Base-by-base conservation (phyloP, 2,888 invertebrate species). In the Euclidia mi region DNA sequence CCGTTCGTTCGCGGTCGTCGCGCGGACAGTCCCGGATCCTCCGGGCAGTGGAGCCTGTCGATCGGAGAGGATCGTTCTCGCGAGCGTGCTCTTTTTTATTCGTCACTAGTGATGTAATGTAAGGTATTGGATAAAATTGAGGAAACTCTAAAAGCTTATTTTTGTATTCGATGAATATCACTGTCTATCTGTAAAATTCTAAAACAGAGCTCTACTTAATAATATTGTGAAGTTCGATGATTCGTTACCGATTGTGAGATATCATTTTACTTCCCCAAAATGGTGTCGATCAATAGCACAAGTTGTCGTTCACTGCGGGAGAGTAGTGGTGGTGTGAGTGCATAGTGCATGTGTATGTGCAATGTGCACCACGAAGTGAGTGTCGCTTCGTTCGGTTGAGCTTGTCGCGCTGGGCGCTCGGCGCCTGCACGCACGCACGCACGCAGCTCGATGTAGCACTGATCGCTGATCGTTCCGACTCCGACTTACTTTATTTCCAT, bases 131-230 rank as follows among this genome's bases (percentile, higher is more conserved):
- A 91, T 90, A 89, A 91, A 87, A 88, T 88, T 90, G 92, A 91
- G 84, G 83, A 90, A 91, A 93, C 90, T 91, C 88, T 91, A 88
- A 92, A 91, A 90, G 94, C 94, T 94, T 94, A 94, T 94, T 94
- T 94, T 94, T 94, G 89, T 94, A 94, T 93, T 93, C 85, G 90
- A 92, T 80, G 87, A 91, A 86, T 85, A 89, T 89, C 89, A 91
- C 85, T 88, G 87, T 90, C 86, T 90, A 87, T 82, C 87, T 92
- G 90, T 93, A 88, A 82, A 89, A 90, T 90, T 91, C 86, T 88
- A 86, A 89, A 90, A 82, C 85, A 78, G 84, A 84, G 79, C 78
- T 85, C 75, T 85, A 84, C 69, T 80, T 81, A 79, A 79, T 76
- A 84, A 75, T 81, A 76, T 76, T 85, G 74, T 78, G 71, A 76